Evolutionary conservation across 2,888 invertebrate genomes (phyloP), one percentile per base, ranked within the genome.

Genomic region (Drosophila ochracea): DNA sequence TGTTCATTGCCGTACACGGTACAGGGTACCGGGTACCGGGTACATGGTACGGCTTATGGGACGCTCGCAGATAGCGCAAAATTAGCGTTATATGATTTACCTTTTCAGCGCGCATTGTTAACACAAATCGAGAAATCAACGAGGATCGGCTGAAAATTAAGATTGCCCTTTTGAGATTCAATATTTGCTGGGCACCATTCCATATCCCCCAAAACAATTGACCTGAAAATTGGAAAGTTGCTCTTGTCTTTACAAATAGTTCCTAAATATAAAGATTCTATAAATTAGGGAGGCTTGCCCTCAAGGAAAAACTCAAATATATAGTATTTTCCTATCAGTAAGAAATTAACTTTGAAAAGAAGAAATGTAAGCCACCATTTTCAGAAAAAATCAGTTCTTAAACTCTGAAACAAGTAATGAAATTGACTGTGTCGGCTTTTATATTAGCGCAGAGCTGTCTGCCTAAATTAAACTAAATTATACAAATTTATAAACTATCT

Each of bases 11-110:
- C 7, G 7, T 53, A 33, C 21, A 31, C 21, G 16, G 21, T 3
- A 21, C 7, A 21, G 3, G 21, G 6, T 43, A 43, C 43, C 0
- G 16, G 13, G 19, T 52, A n/a, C n/a, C 1, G n/a, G 13, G 11
- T 25, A 7, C 52, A 10, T 33, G n/a, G 16, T 25, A 54, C 10
- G 54, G 25, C 33, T 25, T n/a, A 19, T 25, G 31, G 4, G 25
- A 21, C 58, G 30, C 13, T 30, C 54, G 73, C 82, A 82, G 88
- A 89, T 87, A 82, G 87, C 72, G 78, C 73, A 39, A 89, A 85
- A 87, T 87, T 85, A 87, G 88, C 82, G 83, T 87, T 87, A 89
- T 87, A 87, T 89, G 85, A 85, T 60, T 76, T 68, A 73, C 66
- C 83, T 82, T 83, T 89, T 89, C 78, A 86, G 41, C 33, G 7